Conservation (phyloP, 2,888 invertebrate species). For the Philhelius pedissequus region DNA sequence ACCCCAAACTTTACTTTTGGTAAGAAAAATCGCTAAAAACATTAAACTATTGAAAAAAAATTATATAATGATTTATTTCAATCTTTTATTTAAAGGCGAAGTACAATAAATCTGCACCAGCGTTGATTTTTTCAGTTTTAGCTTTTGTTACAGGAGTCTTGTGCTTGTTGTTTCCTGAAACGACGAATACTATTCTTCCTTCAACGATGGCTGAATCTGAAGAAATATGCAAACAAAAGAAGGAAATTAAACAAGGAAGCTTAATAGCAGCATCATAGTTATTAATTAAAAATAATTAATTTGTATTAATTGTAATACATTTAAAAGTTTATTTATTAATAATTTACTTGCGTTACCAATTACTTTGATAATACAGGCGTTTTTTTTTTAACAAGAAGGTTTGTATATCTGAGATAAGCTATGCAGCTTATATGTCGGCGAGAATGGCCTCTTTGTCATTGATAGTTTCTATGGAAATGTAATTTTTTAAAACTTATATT, state of each 20-base stretch:
- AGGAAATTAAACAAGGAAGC: not conserved
- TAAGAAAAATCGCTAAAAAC: not conserved
- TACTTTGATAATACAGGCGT: too few species aligned
- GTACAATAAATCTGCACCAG: constrained; percentile 80
- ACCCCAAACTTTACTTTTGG: constrained; percentile 75
- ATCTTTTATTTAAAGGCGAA: constrained; percentile 78
- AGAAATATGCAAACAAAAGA: constrained; percentile 70
- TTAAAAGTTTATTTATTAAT: too few species aligned
- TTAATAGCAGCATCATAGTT: too few species aligned
- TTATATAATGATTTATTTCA: not conserved
- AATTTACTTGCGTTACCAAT: too few species aligned
- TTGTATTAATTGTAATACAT: too few species aligned
- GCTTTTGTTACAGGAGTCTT: constrained; percentile 81
- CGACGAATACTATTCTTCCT: constrained; percentile 82
- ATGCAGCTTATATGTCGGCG: too few species aligned
- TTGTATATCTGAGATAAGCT: too few species aligned
- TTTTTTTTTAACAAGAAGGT: too few species aligned
- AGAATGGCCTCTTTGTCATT: too few species aligned
- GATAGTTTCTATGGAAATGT: too few species aligned
- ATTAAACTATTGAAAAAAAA: not conserved
- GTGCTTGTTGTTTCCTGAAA: constrained; percentile 83
- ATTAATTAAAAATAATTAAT: too few species aligned
- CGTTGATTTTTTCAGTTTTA: constrained; percentile 82
- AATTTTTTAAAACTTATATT: too few species aligned
- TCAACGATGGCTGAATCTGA: constrained; percentile 83